Conservation (phyloP, 2,113 vertebrate species). For the Ptychochromis oligacanthus region DNA sequence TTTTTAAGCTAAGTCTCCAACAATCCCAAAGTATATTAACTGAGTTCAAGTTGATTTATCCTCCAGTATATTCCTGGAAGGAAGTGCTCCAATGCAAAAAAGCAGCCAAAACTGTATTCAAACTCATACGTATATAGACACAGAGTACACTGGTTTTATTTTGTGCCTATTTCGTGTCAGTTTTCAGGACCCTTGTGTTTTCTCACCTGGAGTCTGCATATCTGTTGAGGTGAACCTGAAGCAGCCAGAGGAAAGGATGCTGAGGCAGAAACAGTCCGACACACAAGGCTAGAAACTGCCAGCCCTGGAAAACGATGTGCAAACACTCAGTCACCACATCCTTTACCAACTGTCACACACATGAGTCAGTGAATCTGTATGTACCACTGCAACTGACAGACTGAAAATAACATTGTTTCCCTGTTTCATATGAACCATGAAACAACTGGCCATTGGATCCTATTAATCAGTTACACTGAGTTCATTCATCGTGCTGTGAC, state of each 20-base stretch:
- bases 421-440: background rate
- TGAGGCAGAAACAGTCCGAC: conserved; percentile 95
- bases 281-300: conserved; percentile 95
- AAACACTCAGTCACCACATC: conserved; percentile 28
- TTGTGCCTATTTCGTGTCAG: no score
- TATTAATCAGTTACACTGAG: background rate
- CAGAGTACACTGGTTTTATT: background rate
- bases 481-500: background rate
- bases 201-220: conserved; percentile 90
- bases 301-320: conserved; percentile 82
- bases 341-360: background rate
- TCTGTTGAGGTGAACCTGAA: conserved; percentile 90
- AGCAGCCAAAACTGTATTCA: background rate
- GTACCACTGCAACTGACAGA: background rate
- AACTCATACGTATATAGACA: background rate
- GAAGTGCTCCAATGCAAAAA: background rate
- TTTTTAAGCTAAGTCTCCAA: no score
- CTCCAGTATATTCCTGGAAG: background rate
- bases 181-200: background rate
- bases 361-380: background rate
- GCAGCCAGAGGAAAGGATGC: conserved; percentile 94
- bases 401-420: background rate
- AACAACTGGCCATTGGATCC: background rate
- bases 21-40: background rate
- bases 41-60: background rate